Percentiles rank a stretch among this genome's conserved stretches.
These are phyloP conservation scores for Apolygus lucorum DNA, from an alignment of 1,140 invertebrate genomes.

Conservation along the genomic window DNA sequence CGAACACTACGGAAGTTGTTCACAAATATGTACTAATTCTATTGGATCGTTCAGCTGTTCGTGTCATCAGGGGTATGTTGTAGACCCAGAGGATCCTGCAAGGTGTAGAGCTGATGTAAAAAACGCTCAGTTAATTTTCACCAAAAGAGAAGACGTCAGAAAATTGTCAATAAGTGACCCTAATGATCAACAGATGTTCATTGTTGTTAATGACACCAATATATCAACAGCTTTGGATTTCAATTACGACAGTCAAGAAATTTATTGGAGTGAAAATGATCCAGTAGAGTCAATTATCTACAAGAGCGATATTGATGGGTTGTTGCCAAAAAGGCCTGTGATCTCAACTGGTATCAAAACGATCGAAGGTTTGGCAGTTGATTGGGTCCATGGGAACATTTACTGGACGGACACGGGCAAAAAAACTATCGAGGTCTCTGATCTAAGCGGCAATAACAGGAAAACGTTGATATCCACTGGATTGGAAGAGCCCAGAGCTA, in stretches of 20 bases:
- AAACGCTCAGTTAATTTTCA: constrained; percentile 73
- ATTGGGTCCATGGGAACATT: constrained; percentile 93
- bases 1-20: constrained; percentile 71
- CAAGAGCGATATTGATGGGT: constrained; percentile 72
- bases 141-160: constrained; percentile 75
- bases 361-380: constrained; percentile 87
- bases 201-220: constrained; percentile 76
- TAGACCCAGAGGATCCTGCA: constrained; percentile 68
- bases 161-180: constrained; percentile 80
- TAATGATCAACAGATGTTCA: constrained; percentile 58
- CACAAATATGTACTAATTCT: constrained; percentile 81
- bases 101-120: constrained; percentile 51
- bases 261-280: constrained; percentile 96
- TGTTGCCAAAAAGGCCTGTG: constrained; percentile 66
- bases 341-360: constrained; percentile 44
- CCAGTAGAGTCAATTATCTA: constrained; percentile 84
- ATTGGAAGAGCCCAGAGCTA: constrained; percentile 86
- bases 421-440: constrained; percentile 78
- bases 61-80: constrained; percentile 73
- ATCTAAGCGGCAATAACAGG: constrained; percentile 75
- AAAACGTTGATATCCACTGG: constrained; percentile 72
- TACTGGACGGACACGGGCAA: constrained; percentile 92
- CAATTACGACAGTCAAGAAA: constrained; percentile 79
- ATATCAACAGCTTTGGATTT: constrained; percentile 81
- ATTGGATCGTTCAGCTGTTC: constrained; percentile 85